Conservation (phyloP, 2,113 vertebrate species). For the Cottus gobio region DNA sequence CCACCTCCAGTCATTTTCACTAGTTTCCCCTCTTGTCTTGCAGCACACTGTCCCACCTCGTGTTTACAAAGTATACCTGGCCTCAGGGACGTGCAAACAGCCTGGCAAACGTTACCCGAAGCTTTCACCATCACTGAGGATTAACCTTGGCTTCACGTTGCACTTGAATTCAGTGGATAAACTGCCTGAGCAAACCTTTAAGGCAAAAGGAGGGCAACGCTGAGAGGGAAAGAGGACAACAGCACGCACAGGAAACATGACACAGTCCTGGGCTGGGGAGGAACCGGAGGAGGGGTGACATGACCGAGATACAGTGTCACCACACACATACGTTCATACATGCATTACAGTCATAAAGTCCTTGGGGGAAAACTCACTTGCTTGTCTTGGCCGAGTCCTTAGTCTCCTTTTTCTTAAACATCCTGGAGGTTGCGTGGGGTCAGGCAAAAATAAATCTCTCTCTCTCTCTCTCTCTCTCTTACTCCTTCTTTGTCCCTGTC, state of each 20-base stretch:
- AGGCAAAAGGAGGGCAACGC: constrained; percentile 2
- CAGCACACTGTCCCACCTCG: not conserved
- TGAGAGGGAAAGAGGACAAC: constrained; percentile 43
- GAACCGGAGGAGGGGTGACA: constrained; percentile 34
- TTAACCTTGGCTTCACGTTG: not conserved
- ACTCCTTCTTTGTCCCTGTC: constrained; percentile 48
- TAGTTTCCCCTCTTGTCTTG: not conserved
- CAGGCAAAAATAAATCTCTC: constrained; percentile 44
- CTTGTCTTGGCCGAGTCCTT: constrained; percentile 64
- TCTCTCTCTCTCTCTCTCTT: constrained; percentile 36
- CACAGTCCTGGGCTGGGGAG: constrained; percentile 28
- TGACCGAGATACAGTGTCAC: constrained; percentile 46
- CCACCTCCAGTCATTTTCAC: not conserved
- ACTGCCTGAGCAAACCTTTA: not conserved
- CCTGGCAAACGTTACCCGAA: not conserved
- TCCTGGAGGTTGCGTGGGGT: constrained; percentile 52
- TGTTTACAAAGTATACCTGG: constrained; percentile 53
- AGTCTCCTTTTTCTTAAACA: constrained; percentile 75
- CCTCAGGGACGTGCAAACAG: constrained; percentile 1
- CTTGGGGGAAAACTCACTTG: constrained; percentile 69
- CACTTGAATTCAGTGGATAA: constrained; percentile 4
- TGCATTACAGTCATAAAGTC: constrained; percentile 3
- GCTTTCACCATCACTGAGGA: not conserved
- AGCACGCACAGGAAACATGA: constrained; percentile 59
- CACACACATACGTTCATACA: constrained; percentile 29